Evolutionary conservation across 2,797 vertebrate genomes (phyloP), one percentile per base, ranked within the genome.

Genomic region (Notolepis coatsorum): DNA sequence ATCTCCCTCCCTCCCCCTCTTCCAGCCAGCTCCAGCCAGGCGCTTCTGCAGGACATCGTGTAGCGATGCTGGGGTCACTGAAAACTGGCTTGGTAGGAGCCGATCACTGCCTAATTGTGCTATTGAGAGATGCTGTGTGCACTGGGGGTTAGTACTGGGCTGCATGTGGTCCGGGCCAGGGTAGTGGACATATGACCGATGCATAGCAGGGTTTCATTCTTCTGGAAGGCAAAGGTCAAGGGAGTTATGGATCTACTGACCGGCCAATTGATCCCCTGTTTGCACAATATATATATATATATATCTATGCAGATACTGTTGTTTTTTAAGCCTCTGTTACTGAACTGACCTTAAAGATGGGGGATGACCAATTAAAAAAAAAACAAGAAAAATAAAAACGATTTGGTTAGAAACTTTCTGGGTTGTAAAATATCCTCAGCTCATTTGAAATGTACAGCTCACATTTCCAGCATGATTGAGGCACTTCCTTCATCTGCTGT

Each of bases 91-190:
- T 93, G 90, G 93, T 90, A 91, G 94, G 95, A 94, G 95, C 95
- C 96, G 94, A 95, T 94, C 95, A 92, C 88, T 91, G 89, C 91
- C 94, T 93, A 93, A 96, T 98, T 98, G 95, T 95, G 94, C 93
- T 92, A 92, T 97, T 98, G 94, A 92, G 81, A 79, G 84, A 74
- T 59, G 81, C 83, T 88, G 90, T 89, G 90, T 76, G 13, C 66
- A 2, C 48, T 55, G 58, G 77, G 63, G 82, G 73, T 71, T 70
- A 53, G 53, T 53, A 69, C 75, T 70, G 79, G 77, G 71, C 74
- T 68, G 48, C 84, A 62, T 81, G 77, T 8, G 65, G 81, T 82
- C 83, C 65, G 73, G 57, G 77, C 71, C 83, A 64, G 68, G 64
- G 79, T 79, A 18, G 75, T 62, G 78, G 86, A 85, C 25, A 45